Base-by-base conservation (phyloP, 2,797 vertebrate species). In the Anguilla marmorata region DNA sequence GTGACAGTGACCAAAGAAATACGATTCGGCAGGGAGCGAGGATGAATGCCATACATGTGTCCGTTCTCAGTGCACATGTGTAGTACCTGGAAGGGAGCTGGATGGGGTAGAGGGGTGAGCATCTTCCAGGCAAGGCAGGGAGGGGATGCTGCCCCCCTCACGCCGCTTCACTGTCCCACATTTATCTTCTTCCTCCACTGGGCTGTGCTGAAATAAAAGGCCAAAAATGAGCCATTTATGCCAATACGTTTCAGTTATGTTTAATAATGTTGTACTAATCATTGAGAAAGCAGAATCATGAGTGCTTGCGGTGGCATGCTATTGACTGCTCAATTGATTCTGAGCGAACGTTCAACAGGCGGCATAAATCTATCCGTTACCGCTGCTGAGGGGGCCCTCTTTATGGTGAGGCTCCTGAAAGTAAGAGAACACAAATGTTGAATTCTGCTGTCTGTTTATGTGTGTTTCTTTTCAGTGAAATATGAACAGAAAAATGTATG, bases 381-480 rank as follows among this genome's bases (percentile, higher is more conserved):
- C 90, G 88, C 90, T 84, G 74, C 74, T 3, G 91, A 88, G 56
- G 91, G 89, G 19, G 72, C 87, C 85, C 90, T 92, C 85, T 93
- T 94, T 58, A 94, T 91, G 37, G 93, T 94, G 83, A 93, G 90
- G 87, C 91, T 92, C 89, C 93, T 94, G 87, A 7, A 90, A 85
- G 19, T 27, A 72, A 88, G 54, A 80, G 24, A 80, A 21, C 5
- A 33, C 2, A 37, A 30, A 52, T 30, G 33, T 21, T 2, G 4
- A 19, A 41, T 79, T 45, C 37, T 37, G 21, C 33, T 4, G 30
- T 41, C 33, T 69, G 63, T 27, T 1, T 8, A 27, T 3, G n/a
- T 66, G 63, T 52, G 50, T 63, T 63, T 21, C 58, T 5, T 19
- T 63, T 63, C 58, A 21, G 58, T 24, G 58, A 63, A 63, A 24